These are phyloP conservation scores for Calliphora vomitoria DNA, from an alignment of 2,888 invertebrate species.

Conservation along the genomic window DNA sequence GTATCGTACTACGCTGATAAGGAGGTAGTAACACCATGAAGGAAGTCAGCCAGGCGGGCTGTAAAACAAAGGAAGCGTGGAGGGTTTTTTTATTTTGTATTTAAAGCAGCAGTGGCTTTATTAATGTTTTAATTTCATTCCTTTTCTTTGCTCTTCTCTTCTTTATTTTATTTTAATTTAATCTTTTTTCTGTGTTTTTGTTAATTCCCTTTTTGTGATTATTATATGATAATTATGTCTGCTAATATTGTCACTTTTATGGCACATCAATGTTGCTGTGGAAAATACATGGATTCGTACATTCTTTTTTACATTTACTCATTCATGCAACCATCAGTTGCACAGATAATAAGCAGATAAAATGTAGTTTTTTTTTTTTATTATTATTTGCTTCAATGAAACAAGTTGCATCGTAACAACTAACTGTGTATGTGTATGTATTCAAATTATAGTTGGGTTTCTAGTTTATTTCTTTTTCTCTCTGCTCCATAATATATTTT, in stretches of 20 bases:
- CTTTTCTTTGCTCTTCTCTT: background rate
- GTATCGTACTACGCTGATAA: slow-evolving; percentile 26
- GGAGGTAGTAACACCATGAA: slow-evolving; percentile 42
- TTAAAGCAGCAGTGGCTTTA: slow-evolving; percentile 32
- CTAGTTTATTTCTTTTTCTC: background rate
- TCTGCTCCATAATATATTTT: background rate
- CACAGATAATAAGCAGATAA: slow-evolving; percentile 47
- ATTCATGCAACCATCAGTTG: slow-evolving; percentile 41
- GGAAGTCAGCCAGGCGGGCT: background rate
- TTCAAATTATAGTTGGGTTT: slow-evolving; percentile 58
- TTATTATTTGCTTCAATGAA: slow-evolving; percentile 28
- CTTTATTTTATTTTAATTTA: background rate
- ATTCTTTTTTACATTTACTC: slow-evolving; percentile 18
- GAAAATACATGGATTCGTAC: background rate
- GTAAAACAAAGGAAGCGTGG: background rate
- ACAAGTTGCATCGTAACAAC: slow-evolving; percentile 45
- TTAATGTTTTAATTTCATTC: slow-evolving; percentile 61
- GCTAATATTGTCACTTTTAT: slow-evolving; percentile 73
- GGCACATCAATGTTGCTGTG: slow-evolving; percentile 60
- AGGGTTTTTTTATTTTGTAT: background rate
- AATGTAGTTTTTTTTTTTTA: slow-evolving; percentile 19
- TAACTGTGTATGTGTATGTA: slow-evolving; percentile 16
- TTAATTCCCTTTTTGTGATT: slow-evolving; percentile 66
- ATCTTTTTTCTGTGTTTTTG: slow-evolving; percentile 55
- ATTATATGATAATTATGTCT: slow-evolving; percentile 72